Evolutionary conservation across 2,113 vertebrate species (phyloP), one percentile per base, ranked within the genome.

Genomic region (Otis tarda): DNA sequence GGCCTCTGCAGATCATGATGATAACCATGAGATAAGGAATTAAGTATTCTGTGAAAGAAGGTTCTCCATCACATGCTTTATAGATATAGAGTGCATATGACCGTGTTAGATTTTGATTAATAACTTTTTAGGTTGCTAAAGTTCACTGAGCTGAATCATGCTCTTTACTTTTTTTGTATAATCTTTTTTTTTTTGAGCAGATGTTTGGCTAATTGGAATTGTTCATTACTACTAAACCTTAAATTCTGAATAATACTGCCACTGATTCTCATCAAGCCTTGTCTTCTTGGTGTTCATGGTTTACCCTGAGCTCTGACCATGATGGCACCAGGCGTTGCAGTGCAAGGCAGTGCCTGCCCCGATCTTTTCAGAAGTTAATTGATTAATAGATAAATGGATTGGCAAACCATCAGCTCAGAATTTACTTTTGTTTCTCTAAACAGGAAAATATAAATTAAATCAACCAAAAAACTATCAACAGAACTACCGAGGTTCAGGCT

Each of bases 261-360:
- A 30, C 4, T 91, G 81, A 59, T 47, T 45, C 31, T 74, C 35
- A n/a, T 67, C 7, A 78, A 56, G 16, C 13, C 31, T 57, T 77
- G 30, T 28, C 7, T 75, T 73, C 39, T 67, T 1, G 0, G 68
- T 71, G 35, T 12, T 71, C 20, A 3, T 60, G 7, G 12, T 20
- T 91, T 75, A 67, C 9, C 15, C 14, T 43, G 60, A 43, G 15
- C 17, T 81, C 37, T 77, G 43, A 47, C 23, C 2, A 39, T 79
- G 12, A 20, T 21, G 9, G 13, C 64, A 33, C 4, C 14, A 1
- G 1, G 1, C 8, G 4, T 4, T 59, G 24, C n/a, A 91, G 23
- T n/a, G 24, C 27, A 71, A 79, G 30, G 3, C 45, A 68, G 9
- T 28, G 21, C 14, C 13, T 73, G 12, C 69, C n/a, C 67, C 83